phyloP scores from a whole-genome alignment of 2,888 invertebrate species.

The Andrena fulva region DNA sequence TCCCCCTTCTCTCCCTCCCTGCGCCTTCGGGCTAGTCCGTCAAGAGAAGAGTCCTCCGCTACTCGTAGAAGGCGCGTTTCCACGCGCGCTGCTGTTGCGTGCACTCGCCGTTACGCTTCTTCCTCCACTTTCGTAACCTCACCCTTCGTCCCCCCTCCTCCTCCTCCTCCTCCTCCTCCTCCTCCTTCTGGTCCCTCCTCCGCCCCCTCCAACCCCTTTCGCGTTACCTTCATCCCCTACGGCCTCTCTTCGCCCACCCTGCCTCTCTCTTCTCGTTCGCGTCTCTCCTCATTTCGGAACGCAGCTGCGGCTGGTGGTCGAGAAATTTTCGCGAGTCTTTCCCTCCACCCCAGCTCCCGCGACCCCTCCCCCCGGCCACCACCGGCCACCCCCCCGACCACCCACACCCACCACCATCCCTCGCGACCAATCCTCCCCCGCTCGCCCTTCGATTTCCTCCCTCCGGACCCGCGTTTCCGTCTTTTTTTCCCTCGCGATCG shows the following conservation, averaged over 20 bases:
- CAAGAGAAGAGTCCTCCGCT: constrained; percentile 69
- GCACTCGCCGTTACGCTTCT: constrained; percentile 74
- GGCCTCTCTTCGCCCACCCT: constrained; percentile 43
- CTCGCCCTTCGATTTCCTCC: constrained; percentile 53
- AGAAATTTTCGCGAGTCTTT: constrained; percentile 70
- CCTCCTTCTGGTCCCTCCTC: constrained; percentile 51
- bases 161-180: constrained; percentile 32
- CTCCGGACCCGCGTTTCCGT: constrained; percentile 37
- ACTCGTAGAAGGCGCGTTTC: constrained; percentile 75
- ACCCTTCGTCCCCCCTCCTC: constrained; percentile 48
- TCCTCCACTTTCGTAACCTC: constrained; percentile 71
- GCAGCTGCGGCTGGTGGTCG: constrained; percentile 72
- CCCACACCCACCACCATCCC: constrained; percentile 4
- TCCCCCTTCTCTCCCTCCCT: constrained; percentile 31
- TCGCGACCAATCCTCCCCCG: constrained; percentile 11
- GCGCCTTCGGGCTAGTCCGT: constrained; percentile 65
- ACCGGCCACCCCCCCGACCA: background rate
- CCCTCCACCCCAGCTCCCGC: constrained; percentile 28
- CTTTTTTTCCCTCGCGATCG: constrained; percentile 52
- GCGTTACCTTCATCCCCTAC: constrained; percentile 48
- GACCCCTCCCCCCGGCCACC: constrained; percentile 24
- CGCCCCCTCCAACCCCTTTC: constrained; percentile 18
- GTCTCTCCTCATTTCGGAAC: constrained; percentile 68
- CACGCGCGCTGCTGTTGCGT: constrained; percentile 77
- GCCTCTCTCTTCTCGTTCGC: constrained; percentile 56